These are phyloP conservation scores for Cryptoprocta ferox DNA, from an alignment of 2,797 vertebrate genomes.

Conservation along the genomic window DNA sequence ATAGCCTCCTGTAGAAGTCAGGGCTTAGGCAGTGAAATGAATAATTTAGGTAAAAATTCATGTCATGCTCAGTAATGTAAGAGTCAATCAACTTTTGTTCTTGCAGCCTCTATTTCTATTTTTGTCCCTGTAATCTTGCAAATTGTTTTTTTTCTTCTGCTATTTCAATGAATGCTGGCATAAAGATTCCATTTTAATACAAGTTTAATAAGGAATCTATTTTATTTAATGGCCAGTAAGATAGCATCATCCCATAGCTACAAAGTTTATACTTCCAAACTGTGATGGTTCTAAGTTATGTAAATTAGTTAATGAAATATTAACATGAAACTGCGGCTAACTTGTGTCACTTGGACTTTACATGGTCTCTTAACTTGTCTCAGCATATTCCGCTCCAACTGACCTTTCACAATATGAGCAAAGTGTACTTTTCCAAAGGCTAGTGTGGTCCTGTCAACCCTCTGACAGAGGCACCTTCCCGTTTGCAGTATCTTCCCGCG, in stretches of 20 bases:
- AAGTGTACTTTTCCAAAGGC: neutral
- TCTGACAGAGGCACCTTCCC: neutral
- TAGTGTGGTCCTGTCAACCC: accelerated
- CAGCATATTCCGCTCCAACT: neutral
- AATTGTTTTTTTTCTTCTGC: constrained; percentile 55
- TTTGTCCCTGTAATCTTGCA: constrained; percentile 62
- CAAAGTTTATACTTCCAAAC: constrained; percentile 24
- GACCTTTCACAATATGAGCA: neutral
- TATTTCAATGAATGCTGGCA: constrained; percentile 63
- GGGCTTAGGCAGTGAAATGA: constrained; percentile 54
- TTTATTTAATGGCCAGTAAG: constrained; percentile 43
- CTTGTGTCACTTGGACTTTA: neutral
- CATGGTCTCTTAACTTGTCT: neutral
- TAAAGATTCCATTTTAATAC: constrained; percentile 59
- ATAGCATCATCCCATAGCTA: neutral
- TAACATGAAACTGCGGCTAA: neutral
- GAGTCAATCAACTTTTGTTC: constrained; percentile 69
- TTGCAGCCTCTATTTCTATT: constrained; percentile 60
- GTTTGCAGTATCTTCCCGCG: accelerated
- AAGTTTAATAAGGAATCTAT: constrained; percentile 53
- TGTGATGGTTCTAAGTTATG: neutral
- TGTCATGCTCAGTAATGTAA: constrained; percentile 25
- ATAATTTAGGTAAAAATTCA: constrained; percentile 66
- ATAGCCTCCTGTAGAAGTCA: constrained; percentile 5
- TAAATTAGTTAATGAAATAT: constrained; percentile 23